Evolutionary conservation across 1,140 invertebrate genomes (phyloP), one percentile per base, ranked within the genome.

Genomic region (Augochlora pura): DNA sequence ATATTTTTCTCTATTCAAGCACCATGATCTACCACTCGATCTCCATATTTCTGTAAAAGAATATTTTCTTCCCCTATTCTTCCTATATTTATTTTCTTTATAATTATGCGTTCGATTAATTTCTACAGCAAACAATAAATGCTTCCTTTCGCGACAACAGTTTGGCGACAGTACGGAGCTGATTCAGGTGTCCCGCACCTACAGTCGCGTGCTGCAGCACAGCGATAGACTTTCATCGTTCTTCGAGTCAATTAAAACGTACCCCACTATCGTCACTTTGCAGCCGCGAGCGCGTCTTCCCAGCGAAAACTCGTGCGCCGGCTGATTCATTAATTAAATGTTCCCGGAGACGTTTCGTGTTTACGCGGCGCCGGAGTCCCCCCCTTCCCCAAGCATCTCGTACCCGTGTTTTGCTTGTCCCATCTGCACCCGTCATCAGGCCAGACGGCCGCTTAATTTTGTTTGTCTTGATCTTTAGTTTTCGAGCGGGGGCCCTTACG

Each of bases 301-400:
- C 39, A 25, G 6, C 23, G 12, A 52, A 64, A 23, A 54, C 27
- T n/a, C 65, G 63, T 63, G 42, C 54, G 65, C 23, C 38, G 52
- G 27, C 46, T 23, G 74, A 81, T 81, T 81, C 84, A 69, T 86
- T 86, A 86, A 86, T 86, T 86, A 86, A 84, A 69, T 59, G 78
- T 78, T 70, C 74, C 74, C 32, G n/a, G 54, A 59, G 49, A 57
- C 66, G 72, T 82, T 83, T 84, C 66, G 74, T 84, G 77, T 84
- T 84, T 86, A 86, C 84, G 71, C 16, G 74, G 27, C 73, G 14
- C 65, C 46, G 52, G 23, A 46, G 12, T 64, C 62, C 67, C 65
- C 73, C n/a, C n/a, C n/a, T n/a, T n/a, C n/a, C n/a, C n/a, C n/a
- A n/a, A 9, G 16, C 62, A 8, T 72, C 42, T 63, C 80, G 60